Evolutionary conservation across 2,888 invertebrate species (phyloP).

Genomic region (Anorthoa munda): DNA sequence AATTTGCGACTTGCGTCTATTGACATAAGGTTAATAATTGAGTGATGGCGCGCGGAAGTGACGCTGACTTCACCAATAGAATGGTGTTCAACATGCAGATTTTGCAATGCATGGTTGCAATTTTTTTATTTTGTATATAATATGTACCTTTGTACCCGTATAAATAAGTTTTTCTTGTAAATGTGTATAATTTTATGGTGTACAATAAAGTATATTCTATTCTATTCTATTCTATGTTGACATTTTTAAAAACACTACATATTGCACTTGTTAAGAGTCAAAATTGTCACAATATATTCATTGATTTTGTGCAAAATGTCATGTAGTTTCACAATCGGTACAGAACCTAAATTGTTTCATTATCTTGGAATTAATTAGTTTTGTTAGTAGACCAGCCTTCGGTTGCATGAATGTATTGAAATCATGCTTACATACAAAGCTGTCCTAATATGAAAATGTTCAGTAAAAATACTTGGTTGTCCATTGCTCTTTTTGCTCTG

Average conservation of each 20-base stretch:
- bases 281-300: conserved; percentile 2
- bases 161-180: too few species aligned
- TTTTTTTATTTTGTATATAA: conserved; percentile 35
- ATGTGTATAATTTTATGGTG: too few species aligned
- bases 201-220: too few species aligned
- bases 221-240: too few species aligned
- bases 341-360: conserved; percentile 31
- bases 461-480: conserved; percentile 5
- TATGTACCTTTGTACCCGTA: too few species aligned
- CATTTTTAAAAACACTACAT: conserved; percentile 15
- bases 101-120: conserved; percentile 69
- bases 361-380: conserved; percentile 51
- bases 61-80: conserved; percentile 75
- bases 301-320: conserved; percentile 32
- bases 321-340: conserved; percentile 20
- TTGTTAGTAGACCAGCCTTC: conserved; percentile 18
- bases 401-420: conserved; percentile 34
- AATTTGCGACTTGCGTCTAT: conserved; percentile 74
- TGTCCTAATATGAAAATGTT: conserved; percentile 7
- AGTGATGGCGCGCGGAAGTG: conserved; percentile 67
- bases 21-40: conserved; percentile 76
- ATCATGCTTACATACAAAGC: conserved; percentile 14
- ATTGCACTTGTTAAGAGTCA: conserved; percentile 2
- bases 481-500: background rate
- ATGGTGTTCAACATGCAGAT: conserved; percentile 74